phyloP scores from a whole-genome alignment of 2,888 invertebrate species.

The Troglohyphantes excavatus region DNA sequence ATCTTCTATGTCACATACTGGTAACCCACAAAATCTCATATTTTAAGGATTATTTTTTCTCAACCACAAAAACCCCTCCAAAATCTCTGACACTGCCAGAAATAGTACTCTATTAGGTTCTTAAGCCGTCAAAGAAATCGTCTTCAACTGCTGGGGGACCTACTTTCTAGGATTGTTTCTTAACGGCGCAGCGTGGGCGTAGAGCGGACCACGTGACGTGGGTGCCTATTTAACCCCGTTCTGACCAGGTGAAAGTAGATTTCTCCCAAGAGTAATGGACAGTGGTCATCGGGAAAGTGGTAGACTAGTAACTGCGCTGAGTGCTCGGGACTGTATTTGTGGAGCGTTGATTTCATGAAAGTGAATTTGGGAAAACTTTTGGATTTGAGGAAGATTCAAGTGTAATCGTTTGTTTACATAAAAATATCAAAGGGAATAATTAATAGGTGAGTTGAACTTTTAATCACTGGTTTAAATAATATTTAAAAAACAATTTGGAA shows the following conservation, averaged over 20 bases:
- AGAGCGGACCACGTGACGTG: constrained; percentile 32
- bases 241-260: constrained; percentile 5
- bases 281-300: not conserved
- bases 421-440: too few species aligned
- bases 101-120: constrained; percentile 16
- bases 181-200: constrained; percentile 46
- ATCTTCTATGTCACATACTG: not conserved
- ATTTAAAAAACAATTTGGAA: too few species aligned
- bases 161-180: constrained; percentile 53
- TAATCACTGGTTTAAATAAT: too few species aligned
- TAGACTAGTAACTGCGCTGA: not conserved
- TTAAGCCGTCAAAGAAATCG: constrained; percentile 2
- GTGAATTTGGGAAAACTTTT: not conserved
- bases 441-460: too few species aligned
- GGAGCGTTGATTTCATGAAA: not conserved
- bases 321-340: not conserved
- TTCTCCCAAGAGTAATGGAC: not conserved
- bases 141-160: constrained; percentile 27
- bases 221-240: constrained; percentile 59
- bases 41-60: not conserved
- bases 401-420: too few species aligned
- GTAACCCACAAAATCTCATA: not conserved
- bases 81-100: constrained; percentile 23
- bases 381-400: too few species aligned
- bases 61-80: not conserved